phyloP scores from a whole-genome alignment of 2,797 vertebrate species.

The Emydoidea blandingii region DNA sequence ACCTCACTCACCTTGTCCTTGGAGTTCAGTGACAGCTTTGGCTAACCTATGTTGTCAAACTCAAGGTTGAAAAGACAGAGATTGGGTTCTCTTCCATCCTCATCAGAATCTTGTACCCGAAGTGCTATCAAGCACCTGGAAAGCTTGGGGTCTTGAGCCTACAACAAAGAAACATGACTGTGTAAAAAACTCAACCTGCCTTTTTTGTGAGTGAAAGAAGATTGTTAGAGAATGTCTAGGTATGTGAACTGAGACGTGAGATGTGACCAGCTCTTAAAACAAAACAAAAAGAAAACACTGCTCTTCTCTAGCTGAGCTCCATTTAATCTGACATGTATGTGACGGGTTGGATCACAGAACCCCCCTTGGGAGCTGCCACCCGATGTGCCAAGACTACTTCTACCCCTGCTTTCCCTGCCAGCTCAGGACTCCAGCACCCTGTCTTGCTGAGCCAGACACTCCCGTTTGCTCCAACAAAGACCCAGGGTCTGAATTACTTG shows the following conservation, averaged over 20 bases:
- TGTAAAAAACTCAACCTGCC: neutral
- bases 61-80: neutral
- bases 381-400: too few relatives aligned
- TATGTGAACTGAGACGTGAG: neutral
- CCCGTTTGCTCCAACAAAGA: too few relatives aligned
- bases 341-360: too few relatives aligned
- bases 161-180: too few relatives aligned
- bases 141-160: neutral
- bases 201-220: neutral
- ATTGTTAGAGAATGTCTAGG: neutral
- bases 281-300: too few relatives aligned
- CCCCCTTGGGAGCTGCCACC: too few relatives aligned
- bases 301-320: slow-evolving; percentile 10
- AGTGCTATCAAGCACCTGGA: neutral
- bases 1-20: too few relatives aligned
- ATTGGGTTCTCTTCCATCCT: neutral
- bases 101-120: neutral
- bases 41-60: neutral
- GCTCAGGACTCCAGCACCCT: too few relatives aligned
- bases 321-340: slow-evolving; percentile 15
- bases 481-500: too few relatives aligned
- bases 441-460: too few relatives aligned
- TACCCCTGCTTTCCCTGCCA: too few relatives aligned
- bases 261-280: neutral
- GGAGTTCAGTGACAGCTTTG: neutral